Base-by-base conservation (phyloP, 2,888 invertebrate species). In the Petrolisthes manimaculis region DNA sequence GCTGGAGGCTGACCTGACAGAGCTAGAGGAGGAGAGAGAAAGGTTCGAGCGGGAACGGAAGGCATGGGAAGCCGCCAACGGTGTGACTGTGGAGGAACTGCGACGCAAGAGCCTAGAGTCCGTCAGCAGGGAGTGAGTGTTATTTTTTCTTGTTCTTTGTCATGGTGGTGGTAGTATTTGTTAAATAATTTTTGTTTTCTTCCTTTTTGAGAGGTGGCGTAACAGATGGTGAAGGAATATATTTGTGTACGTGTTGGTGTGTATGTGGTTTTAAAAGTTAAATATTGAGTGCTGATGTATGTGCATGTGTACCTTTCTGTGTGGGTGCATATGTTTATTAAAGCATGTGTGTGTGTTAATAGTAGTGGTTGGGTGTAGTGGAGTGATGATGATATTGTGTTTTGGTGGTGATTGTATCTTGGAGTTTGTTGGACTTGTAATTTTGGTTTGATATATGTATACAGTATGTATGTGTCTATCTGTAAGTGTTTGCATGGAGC, bases 41-140 rank as follows among this genome's bases (percentile, higher is more conserved):
- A 95, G 96, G 89, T 97, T 98, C 92, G 97, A 96, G 92, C 94
- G 95, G 88, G 99, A 99, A 93, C 96, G 96, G 92, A 94, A 95
- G 92, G 94, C 95, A 86, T 99, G 98, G 98, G 98, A 99, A 94
- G 96, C 97, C 92, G 95, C 96, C 89, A 97, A 97, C 93, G 97
- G 97, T 92, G 95, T 97, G 91, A 97, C 97, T 93, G 95, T 97
- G 92, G 97, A 97, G 93, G 97, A 90, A n/a, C 90, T 91, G 24
- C 56, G 90, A 24, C 86, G 91, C 56, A 89, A 86, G 82, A 88
- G 88, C 37, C 86, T 91, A 9, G 91, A 91, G 85, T 89, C 90
- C 37, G 87, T 90, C 86, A 91, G 91, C 87, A 91, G 89, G 87
- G 91, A 91, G 91, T 91, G 86, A 91, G 91, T 91, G 77, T 54